phyloP scores from a whole-genome alignment of 2,113 vertebrate species.

The Thalassoma bifasciatum region DNA sequence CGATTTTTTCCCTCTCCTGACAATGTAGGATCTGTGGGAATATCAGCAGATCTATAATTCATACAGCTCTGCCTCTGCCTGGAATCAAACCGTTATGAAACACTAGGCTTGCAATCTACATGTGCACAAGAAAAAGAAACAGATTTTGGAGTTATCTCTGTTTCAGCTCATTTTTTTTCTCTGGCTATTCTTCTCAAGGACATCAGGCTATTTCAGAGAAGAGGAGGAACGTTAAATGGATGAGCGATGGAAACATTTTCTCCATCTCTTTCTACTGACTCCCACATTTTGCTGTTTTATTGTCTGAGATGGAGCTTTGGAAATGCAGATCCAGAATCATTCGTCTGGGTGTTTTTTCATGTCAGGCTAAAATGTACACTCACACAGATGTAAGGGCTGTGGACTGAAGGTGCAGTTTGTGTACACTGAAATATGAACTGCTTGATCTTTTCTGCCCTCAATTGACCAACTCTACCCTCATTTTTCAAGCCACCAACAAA shows the following conservation, averaged over 20 bases:
- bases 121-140: slow-evolving; percentile 11
- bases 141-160: slow-evolving; percentile 32
- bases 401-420: neutral
- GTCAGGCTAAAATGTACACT: neutral
- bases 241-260: slow-evolving; percentile 40
- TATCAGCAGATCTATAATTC: slow-evolving; percentile 77
- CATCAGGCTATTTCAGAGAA: slow-evolving; percentile 31
- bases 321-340: slow-evolving; percentile 2
- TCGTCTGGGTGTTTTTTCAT: neutral
- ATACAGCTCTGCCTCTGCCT: slow-evolving; percentile 51
- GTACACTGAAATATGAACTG: slow-evolving; percentile 17
- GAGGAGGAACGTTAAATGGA: slow-evolving; percentile 31
- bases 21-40: slow-evolving; percentile 36
- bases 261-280: slow-evolving; percentile 17
- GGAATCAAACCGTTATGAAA: slow-evolving; percentile 47
- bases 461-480: neutral
- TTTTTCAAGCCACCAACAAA: neutral
- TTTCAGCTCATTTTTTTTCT: slow-evolving; percentile 26
- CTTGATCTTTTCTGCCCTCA: neutral
- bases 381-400: neutral
- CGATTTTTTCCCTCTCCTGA: slow-evolving; percentile 5
- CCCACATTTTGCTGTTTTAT: slow-evolving; percentile 19
- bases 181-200: slow-evolving; percentile 34
- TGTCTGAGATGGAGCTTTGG: slow-evolving; percentile 31
- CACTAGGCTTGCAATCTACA: slow-evolving; percentile 12